These are phyloP conservation scores for Thysanoteuthis rhombus DNA, from an alignment of 2,888 invertebrate genomes.

Conservation along the genomic window DNA sequence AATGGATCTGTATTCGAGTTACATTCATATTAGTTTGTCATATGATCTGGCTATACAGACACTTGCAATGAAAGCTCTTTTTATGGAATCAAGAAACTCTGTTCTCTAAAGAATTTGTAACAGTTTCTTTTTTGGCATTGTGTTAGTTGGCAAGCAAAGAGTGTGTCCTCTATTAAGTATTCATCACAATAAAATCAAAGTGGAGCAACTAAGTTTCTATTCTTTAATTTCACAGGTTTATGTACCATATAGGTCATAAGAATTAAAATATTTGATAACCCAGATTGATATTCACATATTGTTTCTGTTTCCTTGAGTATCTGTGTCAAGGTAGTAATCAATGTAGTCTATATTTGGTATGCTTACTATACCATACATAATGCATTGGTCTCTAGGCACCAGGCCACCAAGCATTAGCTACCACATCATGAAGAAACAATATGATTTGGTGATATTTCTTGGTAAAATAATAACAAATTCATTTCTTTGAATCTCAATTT, in stretches of 20 bases:
- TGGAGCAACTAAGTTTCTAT: neutral
- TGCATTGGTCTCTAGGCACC: too few relatives aligned
- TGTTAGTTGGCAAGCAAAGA: neutral
- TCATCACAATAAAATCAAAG: neutral
- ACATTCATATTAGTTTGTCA: neutral
- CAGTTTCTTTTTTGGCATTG: neutral
- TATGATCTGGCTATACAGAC: neutral
- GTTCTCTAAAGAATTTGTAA: neutral
- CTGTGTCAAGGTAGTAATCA: neutral
- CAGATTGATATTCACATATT: neutral
- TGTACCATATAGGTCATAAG: neutral
- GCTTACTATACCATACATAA: neutral
- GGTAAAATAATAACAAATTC: too few relatives aligned
- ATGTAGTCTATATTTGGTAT: neutral
- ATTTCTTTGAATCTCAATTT: too few relatives aligned
- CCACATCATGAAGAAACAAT: too few relatives aligned
- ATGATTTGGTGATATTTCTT: too few relatives aligned
- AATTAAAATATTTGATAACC: neutral
- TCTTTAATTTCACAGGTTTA: neutral
- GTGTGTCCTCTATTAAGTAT: neutral
- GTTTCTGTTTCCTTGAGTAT: too few relatives aligned
- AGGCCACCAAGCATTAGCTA: too few relatives aligned
- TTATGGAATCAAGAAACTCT: neutral
- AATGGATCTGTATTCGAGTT: neutral
- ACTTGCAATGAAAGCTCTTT: neutral